Evolutionary conservation across 1,140 invertebrate species (phyloP), one percentile per base, ranked within the genome.

Genomic region (Acyrthosiphon pisum): DNA sequence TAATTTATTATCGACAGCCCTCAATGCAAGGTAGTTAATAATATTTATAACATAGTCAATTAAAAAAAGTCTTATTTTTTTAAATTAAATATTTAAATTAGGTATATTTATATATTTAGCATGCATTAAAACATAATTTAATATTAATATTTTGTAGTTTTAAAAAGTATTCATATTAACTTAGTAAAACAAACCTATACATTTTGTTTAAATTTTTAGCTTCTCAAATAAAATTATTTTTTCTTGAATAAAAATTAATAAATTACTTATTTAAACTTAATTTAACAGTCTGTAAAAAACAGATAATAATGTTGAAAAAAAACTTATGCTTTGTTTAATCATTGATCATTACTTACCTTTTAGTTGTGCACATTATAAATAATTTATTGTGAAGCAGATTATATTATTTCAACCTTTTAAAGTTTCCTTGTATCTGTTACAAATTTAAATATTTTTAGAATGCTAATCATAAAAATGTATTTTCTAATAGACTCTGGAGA

Each of bases 401-500:
- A 81, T 83, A 83, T 9, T 46, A 46, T 83, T 83, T 83, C 37
- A 23, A 26, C n/a, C 6, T 76, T 68, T 68, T 68, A 68, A 60
- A n/a, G 30, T 68, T 68, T 18, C 30, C n/a, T 68, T 68, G 9
- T 68, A 18, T n/a, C 11, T n/a, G 8, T 26, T 41, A 84, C 23
- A 41, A 68, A 44, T 84, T 41, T 41, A 41, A 26, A 30, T 11
- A 84, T 44, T 84, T 84, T 26, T 23, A 44, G 3, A 84, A 44
- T 84, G 9, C 1, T 23, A 37, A 41, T 44, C 7, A 53, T 37
- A 50, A 89, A 60, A 26, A 60, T 56, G 3, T 60, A 30, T 86
- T 86, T 93, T 41, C 14, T 76, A 89, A 91, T 30, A 88, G 91
- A 92, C 76, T 44, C 90, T 44, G 90, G 93, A 76, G 91, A 93